Evolutionary conservation across 2,797 vertebrate genomes (phyloP).

Genomic region (Nasua narica): DNA sequence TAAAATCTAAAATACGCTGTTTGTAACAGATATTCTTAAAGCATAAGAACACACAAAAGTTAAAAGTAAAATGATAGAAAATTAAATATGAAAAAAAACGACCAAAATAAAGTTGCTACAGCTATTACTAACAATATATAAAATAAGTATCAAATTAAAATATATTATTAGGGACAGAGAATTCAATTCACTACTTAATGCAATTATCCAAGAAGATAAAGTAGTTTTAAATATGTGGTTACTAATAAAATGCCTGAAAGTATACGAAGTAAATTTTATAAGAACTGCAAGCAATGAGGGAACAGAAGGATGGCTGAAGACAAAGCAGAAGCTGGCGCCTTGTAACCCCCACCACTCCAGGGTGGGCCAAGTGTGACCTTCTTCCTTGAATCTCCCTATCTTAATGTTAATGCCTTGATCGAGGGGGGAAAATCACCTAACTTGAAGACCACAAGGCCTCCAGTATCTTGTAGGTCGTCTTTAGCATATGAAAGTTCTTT

Average conservation of each 20-base stretch:
- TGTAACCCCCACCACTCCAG: too few species aligned
- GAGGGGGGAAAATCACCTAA: too few species aligned
- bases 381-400: too few species aligned
- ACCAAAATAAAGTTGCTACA: background rate
- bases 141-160: background rate
- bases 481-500: too few species aligned
- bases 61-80: background rate
- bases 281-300: background rate
- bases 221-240: background rate
- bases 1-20: background rate
- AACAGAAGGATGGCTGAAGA: too few species aligned
- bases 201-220: background rate
- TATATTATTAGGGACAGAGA: background rate
- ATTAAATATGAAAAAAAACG: background rate
- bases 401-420: too few species aligned
- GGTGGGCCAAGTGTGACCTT: too few species aligned
- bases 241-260: background rate
- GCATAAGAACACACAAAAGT: background rate
- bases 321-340: too few species aligned
- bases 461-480: too few species aligned
- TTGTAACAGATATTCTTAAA: constrained; percentile 4
- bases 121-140: background rate
- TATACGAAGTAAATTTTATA: background rate
- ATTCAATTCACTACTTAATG: background rate
- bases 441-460: too few species aligned